These are phyloP conservation scores for Ciconia maguari DNA, from an alignment of 2,113 vertebrate species.

Conservation along the genomic window DNA sequence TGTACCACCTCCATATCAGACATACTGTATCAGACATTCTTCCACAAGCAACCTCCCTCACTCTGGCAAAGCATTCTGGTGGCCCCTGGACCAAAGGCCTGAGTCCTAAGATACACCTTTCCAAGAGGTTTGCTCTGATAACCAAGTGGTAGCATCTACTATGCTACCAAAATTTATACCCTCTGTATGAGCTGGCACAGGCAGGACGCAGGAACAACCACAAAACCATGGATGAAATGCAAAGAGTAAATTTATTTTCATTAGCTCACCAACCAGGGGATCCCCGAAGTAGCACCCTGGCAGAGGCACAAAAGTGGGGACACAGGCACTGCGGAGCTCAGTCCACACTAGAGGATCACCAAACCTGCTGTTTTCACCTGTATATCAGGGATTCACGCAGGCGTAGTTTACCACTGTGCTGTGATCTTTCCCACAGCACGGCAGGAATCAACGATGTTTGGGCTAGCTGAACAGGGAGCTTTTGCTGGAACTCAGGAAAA, in stretches of 20 bases:
- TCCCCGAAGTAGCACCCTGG: background rate
- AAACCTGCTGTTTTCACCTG: background rate
- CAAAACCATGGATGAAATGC: background rate
- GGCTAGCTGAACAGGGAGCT: too few relatives aligned
- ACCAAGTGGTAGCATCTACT: background rate
- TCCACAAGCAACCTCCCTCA: background rate
- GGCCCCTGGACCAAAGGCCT: background rate
- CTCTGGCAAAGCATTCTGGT: background rate
- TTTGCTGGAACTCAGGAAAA: too few relatives aligned
- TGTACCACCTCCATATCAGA: background rate
- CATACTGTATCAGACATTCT: background rate
- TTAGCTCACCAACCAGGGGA: background rate
- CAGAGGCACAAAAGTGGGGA: too few relatives aligned
- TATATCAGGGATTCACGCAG: background rate
- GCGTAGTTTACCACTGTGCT: background rate
- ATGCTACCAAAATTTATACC: background rate
- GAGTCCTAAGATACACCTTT: background rate
- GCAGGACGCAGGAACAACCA: background rate
- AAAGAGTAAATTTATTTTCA: background rate
- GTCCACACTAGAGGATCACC: background rate
- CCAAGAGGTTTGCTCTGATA: background rate
- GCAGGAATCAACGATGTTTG: background rate
- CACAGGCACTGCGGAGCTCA: accelerated
- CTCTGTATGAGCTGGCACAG: too few relatives aligned
- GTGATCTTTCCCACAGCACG: background rate